Percentiles rank a stretch among this genome's conserved stretches.
Conservation (phyloP, 2,888 invertebrate genomes). For the Machimus atricapillus region DNA sequence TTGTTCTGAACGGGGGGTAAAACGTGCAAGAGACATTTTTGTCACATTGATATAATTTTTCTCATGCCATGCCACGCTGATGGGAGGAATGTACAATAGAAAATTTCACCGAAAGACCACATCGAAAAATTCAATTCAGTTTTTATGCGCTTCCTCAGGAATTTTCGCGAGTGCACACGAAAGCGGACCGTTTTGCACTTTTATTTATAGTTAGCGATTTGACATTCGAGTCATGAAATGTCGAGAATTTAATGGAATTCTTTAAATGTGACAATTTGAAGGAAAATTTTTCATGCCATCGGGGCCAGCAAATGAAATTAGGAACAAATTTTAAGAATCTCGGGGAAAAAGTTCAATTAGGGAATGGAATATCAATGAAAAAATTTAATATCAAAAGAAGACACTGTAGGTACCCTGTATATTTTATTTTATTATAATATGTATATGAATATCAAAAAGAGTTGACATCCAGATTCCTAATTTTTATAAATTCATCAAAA, state of each 20-base stretch:
- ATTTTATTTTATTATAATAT: too few species aligned
- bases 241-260: neutral
- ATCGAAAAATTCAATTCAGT: neutral
- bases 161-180: neutral
- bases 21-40: neutral
- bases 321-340: neutral
- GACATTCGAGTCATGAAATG: neutral
- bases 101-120: neutral
- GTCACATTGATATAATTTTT: slow-evolving; percentile 1
- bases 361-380: too few species aligned
- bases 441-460: too few species aligned
- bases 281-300: neutral
- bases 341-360: too few species aligned
- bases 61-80: neutral
- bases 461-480: too few species aligned
- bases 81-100: neutral
- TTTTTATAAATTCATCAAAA: too few species aligned
- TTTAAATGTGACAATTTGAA: neutral
- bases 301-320: neutral
- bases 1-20: neutral
- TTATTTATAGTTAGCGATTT: neutral
- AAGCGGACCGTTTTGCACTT: neutral
- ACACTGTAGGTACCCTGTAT: too few species aligned
- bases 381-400: too few species aligned
- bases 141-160: neutral